A percentile compares a stretch with the other conserved stretches of the same genome.
These are phyloP conservation scores for Agrotis clavis DNA, from an alignment of 2,888 invertebrate genomes.

Conservation along the genomic window DNA sequence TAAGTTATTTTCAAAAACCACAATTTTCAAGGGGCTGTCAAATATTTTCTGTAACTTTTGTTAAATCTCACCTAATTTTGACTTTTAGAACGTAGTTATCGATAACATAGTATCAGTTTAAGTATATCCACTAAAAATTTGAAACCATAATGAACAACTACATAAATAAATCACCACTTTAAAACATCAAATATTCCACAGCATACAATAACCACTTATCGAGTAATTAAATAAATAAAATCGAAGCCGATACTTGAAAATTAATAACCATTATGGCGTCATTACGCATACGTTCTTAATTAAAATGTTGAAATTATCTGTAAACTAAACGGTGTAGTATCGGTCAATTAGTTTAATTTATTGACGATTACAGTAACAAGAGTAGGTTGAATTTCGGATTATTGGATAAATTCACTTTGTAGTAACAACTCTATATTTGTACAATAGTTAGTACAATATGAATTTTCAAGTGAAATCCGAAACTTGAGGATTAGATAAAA, in stretches of 20 bases:
- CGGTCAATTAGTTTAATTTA: slow-evolving; percentile 52
- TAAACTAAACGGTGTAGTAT: slow-evolving; percentile 33
- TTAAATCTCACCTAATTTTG: too few relatives aligned
- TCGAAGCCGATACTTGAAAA: slow-evolving; percentile 48
- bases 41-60: too few relatives aligned
- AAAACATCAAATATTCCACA: slow-evolving; percentile 1
- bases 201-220: slow-evolving; percentile 14
- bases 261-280: slow-evolving; percentile 45
- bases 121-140: too few relatives aligned
- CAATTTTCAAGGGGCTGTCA: too few relatives aligned
- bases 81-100: too few relatives aligned
- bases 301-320: slow-evolving; percentile 54
- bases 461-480: too few relatives aligned
- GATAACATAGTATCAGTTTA: too few relatives aligned
- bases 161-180: slow-evolving; percentile 13
- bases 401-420: not conserved
- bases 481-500: too few relatives aligned
- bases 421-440: too few relatives aligned
- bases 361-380: slow-evolving; percentile 39
- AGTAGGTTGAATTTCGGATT: slow-evolving; percentile 32
- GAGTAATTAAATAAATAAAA: slow-evolving; percentile 39
- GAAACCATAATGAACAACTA: not conserved
- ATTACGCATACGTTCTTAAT: slow-evolving; percentile 48
- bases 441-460: too few relatives aligned
- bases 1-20: too few relatives aligned